Base-by-base conservation (phyloP, 2,113 vertebrate genomes). In the Delphinus delphis region DNA sequence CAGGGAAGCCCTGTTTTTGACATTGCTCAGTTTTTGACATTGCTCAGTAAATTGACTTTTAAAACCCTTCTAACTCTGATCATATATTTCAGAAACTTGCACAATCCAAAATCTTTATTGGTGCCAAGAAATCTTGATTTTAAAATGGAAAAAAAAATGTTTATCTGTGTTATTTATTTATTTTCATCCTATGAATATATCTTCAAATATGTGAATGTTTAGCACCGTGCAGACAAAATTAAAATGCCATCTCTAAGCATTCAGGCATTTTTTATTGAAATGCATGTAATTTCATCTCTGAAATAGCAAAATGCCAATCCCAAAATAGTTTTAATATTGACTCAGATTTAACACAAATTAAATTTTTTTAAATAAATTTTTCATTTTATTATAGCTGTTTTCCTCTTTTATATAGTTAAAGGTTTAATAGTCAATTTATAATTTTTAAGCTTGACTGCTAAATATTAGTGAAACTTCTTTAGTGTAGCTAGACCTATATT, bases 391-490 rank as follows among this genome's bases (percentile, higher is more conserved):
- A 58, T 55, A 53, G 3, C 41, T 68, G 25, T 85, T 81, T 14
- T 53, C 50, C 8, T 88, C 0, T 50, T 60, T 68, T 74, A 41
- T 36, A 5, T 71, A 90, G 77, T 76, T 38, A 90, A 60, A 38
- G 12, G 3, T 95, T 95, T 87, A 96, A 63, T 65, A 81, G 15
- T 53, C 50, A 94, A 65, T 86, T 74, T 36, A 95, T 73, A 81
- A 20, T 89, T 96, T 96, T 89, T 67, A 14, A 92, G 63, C 38
- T 88, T 97, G 80, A 68, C 67, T 94, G 17, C 58, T 95, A 98
- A 97, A 96, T 83, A 90, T 79, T 86, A 97, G 60, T 97, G 17
- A 81, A 97, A 85, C 88, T 97, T 96, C 96, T 95, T 95, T 0
- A 90, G 60, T 90, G 88, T 88, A 92, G 4, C 33, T 65, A 10